Percentiles rank a stretch among this genome's conserved stretches.
phyloP scores from a whole-genome alignment of 2,797 vertebrate genomes.

The Dipus sagitta region DNA sequence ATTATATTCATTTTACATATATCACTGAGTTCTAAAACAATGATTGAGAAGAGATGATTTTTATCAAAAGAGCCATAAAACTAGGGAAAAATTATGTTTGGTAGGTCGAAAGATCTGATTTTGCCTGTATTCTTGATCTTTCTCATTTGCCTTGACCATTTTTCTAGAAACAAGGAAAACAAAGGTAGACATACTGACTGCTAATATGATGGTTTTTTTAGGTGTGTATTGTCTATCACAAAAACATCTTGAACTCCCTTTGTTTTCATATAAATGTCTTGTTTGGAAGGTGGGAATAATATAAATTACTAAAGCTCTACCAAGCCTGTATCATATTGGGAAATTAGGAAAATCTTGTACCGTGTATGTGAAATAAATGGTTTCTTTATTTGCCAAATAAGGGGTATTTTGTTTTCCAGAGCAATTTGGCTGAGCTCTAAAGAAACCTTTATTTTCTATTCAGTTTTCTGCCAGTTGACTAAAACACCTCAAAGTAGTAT shows the following conservation, averaged over 20 bases:
- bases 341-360: slow-evolving; percentile 37
- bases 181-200: slow-evolving; percentile 37
- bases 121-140: slow-evolving; percentile 15
- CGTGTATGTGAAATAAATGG: slow-evolving; percentile 39
- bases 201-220: slow-evolving; percentile 49
- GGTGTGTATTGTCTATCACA: neutral
- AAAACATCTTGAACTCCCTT: slow-evolving; percentile 65
- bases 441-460: slow-evolving; percentile 74
- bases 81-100: slow-evolving; percentile 59
- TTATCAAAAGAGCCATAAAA: slow-evolving; percentile 71
- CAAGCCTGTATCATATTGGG: slow-evolving; percentile 27
- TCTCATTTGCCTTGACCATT: slow-evolving; percentile 18
- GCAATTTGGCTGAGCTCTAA: slow-evolving; percentile 56
- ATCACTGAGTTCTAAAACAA: slow-evolving; percentile 56
- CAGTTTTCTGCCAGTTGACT: slow-evolving; percentile 69
- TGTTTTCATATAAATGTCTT: slow-evolving; percentile 33
- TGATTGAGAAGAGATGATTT: slow-evolving; percentile 61
- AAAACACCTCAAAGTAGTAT: slow-evolving; percentile 67
- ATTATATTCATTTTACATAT: slow-evolving; percentile 6
- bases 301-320: slow-evolving; percentile 55
- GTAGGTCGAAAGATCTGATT: slow-evolving; percentile 56
- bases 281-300: slow-evolving; percentile 58
- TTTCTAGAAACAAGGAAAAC: slow-evolving; percentile 62
- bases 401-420: slow-evolving; percentile 45
- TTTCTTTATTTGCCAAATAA: slow-evolving; percentile 56